phyloP scores from a whole-genome alignment of 2,797 vertebrate species.

The Naso thynnoides region DNA sequence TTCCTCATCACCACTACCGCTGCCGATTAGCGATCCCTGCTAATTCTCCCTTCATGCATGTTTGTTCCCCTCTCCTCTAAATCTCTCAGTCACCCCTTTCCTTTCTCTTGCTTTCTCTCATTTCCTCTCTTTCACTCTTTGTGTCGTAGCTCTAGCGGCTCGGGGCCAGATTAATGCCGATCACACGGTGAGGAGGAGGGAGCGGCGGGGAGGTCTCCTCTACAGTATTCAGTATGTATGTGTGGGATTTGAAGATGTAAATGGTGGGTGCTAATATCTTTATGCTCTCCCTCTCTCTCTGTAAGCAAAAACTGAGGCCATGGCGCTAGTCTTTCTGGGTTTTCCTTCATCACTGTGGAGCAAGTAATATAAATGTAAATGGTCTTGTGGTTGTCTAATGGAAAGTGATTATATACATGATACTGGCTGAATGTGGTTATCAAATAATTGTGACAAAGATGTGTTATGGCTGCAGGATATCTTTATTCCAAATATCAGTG shows the following conservation, averaged over 20 bases:
- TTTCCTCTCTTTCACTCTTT: conserved; percentile 19
- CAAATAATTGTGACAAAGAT: no score
- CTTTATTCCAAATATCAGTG: no score
- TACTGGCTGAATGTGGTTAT: no score
- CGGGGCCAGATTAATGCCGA: conserved; percentile 45
- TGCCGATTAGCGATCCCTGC: conserved; percentile 10
- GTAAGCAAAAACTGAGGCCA: neutral
- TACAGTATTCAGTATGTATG: neutral
- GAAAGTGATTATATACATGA: conserved; percentile 11
- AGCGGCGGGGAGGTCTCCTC: neutral
- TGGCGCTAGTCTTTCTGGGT: neutral
- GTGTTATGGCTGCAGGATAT: no score
- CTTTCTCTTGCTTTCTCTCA: conserved; percentile 37
- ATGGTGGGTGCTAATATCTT: neutral
- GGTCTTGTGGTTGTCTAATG: conserved; percentile 7
- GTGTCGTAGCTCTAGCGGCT: conserved; percentile 14
- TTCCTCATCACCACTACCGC: no score
- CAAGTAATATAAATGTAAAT: conserved; percentile 39
- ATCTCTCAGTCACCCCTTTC: conserved; percentile 16
- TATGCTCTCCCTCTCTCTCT: neutral
- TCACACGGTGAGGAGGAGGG: conserved; percentile 24
- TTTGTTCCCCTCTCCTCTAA: conserved; percentile 15
- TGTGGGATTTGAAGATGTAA: conserved; percentile 22
- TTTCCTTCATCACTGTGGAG: conserved; percentile 17
- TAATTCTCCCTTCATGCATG: conserved; percentile 23